Evolutionary conservation across 2,797 vertebrate species (phyloP), one percentile per base, ranked within the genome.

Genomic region (Poeciliopsis turneri): DNA sequence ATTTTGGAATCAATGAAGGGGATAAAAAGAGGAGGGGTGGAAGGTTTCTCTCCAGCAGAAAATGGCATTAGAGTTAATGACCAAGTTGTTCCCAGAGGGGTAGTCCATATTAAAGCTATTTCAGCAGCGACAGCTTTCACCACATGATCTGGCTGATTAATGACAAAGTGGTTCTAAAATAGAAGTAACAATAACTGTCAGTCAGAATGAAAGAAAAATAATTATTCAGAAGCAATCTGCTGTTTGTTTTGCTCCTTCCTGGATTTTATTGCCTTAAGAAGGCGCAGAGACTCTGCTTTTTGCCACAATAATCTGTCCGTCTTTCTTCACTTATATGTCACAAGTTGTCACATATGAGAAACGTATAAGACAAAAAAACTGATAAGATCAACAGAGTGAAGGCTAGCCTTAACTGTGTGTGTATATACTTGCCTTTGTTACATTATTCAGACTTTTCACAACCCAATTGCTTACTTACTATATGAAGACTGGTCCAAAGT

Each of bases 41-140:
- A 88, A 81, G 90, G 89, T 85, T 92, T 86, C 90, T 89, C 76
- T 78, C 68, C 41, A 84, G 94, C 93, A 94, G 94, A 94, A 95
- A 95, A 95, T 94, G 94, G 93, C 92, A 95, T 95, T 94, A 95
- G 93, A 94, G 93, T 95, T 96, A 96, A 96, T 96, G 95, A 95
- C 94, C 92, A 89, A 89, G 86, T 89, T 86, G 68, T 88, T 95
- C 95, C 94, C 96, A 91, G 83, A 93, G 94, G 96, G 87, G 88
- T 77, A 87, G 92, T 95, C 93, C 91, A 94, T 95, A 93, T 94
- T 94, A 93, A 94, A 92, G 91, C 92, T 91, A 94, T 93, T 93
- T 83, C 92, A 91, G 82, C 91, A 82, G 74, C 91, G 94, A 95
- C 95, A 95, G 94, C 90, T 75, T 87, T 91, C 90, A 86, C 86